These are phyloP conservation scores for Zaprionus obscuricornis DNA, from an alignment of 2,888 invertebrate genomes.

Conservation along the genomic window DNA sequence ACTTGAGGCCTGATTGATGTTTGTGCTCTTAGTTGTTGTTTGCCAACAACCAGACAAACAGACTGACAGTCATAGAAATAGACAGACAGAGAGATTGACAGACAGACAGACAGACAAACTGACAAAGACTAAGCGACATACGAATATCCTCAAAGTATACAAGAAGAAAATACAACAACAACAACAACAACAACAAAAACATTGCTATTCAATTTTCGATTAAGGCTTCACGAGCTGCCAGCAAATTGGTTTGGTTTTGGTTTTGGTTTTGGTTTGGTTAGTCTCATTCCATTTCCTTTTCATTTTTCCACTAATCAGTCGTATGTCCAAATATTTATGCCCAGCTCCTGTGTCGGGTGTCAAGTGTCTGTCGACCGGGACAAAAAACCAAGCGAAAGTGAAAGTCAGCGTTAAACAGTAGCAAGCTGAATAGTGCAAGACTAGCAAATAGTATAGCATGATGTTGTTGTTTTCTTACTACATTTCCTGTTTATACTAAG, in stretches of 20 bases:
- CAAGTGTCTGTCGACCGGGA: constrained; percentile 23
- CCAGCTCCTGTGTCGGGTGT: constrained; percentile 32
- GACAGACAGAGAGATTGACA: not conserved
- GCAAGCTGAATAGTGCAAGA: constrained; percentile 38
- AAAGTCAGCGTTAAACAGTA: constrained; percentile 47
- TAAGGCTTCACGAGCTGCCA: constrained; percentile 57
- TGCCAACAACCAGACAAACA: constrained; percentile 44
- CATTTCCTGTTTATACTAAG: constrained; percentile 4
- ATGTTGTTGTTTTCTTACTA: constrained; percentile 38
- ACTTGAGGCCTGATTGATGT: constrained; percentile 73
- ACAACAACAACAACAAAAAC: constrained; percentile 23
- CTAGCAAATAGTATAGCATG: constrained; percentile 47
- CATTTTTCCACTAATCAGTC: constrained; percentile 64
- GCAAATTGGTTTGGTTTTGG: constrained; percentile 56
- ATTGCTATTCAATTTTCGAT: constrained; percentile 73
- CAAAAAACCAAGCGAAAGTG: constrained; percentile 36
- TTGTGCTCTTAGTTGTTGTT: constrained; percentile 76
- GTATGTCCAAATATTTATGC: constrained; percentile 70
- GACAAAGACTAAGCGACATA: not conserved
- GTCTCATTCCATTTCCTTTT: constrained; percentile 22
- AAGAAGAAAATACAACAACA: too few species aligned
- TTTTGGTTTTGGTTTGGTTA: too few species aligned
- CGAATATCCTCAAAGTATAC: too few species aligned
- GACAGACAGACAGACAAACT: too few species aligned
- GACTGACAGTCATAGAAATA: not conserved